A percentile compares a stretch with the other conserved stretches of the same genome.
phyloP scores from a whole-genome alignment of 2,888 invertebrate species.

The Cheilosia vernalis region DNA sequence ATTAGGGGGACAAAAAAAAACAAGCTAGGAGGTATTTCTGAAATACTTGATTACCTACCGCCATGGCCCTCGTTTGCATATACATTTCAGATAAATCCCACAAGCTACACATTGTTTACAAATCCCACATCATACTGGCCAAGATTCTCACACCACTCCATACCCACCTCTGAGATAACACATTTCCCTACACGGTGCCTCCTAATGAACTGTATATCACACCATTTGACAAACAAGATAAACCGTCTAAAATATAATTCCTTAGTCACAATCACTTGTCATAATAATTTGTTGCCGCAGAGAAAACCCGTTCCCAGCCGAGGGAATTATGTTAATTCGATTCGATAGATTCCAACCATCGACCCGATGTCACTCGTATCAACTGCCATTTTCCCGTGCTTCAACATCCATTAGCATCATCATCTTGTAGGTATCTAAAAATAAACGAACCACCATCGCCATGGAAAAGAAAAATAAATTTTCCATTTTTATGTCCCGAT shows the following conservation, averaged over 20 bases:
- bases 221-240: conserved; percentile 55
- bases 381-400: conserved; percentile 47
- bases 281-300: conserved; percentile 1
- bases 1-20: no score
- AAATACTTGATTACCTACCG: no score
- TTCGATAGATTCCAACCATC: conserved; percentile 18
- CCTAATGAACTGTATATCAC: conserved; percentile 55
- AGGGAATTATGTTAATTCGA: conserved; percentile 54
- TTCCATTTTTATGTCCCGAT: conserved; percentile 71
- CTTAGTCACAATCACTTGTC: conserved; percentile 57
- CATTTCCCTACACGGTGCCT: conserved; percentile 13
- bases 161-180: conserved; percentile 3
- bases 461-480: conserved; percentile 66
- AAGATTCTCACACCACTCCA: not conserved
- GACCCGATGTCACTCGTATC: conserved; percentile 55
- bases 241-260: conserved; percentile 34
- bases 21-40: no score
- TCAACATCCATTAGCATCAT: conserved; percentile 55
- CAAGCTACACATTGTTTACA: conserved; percentile 9
- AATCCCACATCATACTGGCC: conserved; percentile 9
- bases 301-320: conserved; percentile 8
- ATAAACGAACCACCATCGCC: conserved; percentile 23
- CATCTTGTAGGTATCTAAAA: conserved; percentile 8
- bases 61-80: conserved; percentile 2
- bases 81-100: conserved; percentile 1